Evolutionary conservation across 2,113 vertebrate genomes (phyloP).

Genomic region (Nestor notabilis): DNA sequence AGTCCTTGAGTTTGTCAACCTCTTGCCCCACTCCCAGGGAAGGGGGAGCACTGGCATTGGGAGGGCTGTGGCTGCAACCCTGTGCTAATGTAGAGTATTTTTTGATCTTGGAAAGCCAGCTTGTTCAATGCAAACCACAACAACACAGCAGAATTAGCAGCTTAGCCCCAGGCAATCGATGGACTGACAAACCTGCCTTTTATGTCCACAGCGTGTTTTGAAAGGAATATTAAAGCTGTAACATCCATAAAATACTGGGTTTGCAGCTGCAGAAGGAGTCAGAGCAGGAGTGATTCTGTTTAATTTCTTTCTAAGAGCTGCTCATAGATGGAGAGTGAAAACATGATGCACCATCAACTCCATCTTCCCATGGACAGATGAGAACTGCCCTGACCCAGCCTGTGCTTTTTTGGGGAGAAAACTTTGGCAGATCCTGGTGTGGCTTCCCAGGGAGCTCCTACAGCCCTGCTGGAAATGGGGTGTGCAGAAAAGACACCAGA

Average conservation of each 20-base stretch:
- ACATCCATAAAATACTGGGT: background rate
- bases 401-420: background rate
- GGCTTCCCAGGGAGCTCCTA: background rate
- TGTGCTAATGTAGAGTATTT: fast-evolving
- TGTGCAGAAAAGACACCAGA: background rate
- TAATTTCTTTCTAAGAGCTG: background rate
- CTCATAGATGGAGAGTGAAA: background rate
- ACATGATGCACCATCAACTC: background rate
- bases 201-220: background rate
- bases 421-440: background rate
- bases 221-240: background rate
- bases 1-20: background rate
- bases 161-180: background rate
- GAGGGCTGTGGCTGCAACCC: background rate
- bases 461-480: fast-evolving
- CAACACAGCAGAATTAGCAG: background rate
- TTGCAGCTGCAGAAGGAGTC: background rate
- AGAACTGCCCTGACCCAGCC: background rate
- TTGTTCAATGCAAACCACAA: background rate
- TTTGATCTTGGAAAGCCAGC: background rate
- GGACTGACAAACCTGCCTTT: background rate
- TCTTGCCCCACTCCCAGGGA: background rate
- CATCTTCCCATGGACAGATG: fast-evolving
- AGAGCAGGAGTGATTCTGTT: background rate
- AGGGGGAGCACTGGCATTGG: fast-evolving